Evolutionary conservation across 2,113 vertebrate genomes (phyloP), one percentile per base, ranked within the genome.

Genomic region (Nanorana parkeri): DNA sequence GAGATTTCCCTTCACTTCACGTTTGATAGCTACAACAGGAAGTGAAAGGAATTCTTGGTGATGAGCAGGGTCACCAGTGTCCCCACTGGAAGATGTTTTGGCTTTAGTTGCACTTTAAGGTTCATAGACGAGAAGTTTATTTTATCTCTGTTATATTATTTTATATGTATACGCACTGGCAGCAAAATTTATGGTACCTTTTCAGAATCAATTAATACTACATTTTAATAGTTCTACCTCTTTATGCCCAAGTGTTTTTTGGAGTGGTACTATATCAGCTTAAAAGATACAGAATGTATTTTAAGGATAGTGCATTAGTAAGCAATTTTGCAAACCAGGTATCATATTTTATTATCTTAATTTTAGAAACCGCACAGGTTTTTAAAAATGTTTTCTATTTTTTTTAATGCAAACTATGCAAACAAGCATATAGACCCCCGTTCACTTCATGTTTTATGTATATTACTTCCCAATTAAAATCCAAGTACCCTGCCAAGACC

Each of bases 401-500:
- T n/a, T n/a, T n/a, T n/a, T n/a, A n/a, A n/a, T 65, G 60, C 75
- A 65, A 65, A 36, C 55, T 60, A 47, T 73, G 58, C 65, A 67
- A 41, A 54, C 78, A 61, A 55, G 47, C 28, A 32, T 17, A 26
- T 60, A 71, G 15, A 41, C 68, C 68, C 47, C 66, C 6, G 1
- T 61, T 75, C 36, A 58, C 60, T 61, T 75, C 20, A 75, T 75
- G 55, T 77, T 77, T 51, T 51, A 65, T 77, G 65, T 77, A 65
- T 77, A 52, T 63, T 28, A 17, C 60, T 52, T 77, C 41, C 41
- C 75, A 52, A 77, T 77, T 77, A 65, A 64, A 77, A 61, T 21
- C n/a, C 15, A 16, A 15, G n/a, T 51, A 16, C 19, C 13, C 51
- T 77, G 75, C 75, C 75, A 77, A 77, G 60, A 77, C 60, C 75